phyloP scores from a whole-genome alignment of 2,113 vertebrate genomes.

The Riparia riparia region DNA sequence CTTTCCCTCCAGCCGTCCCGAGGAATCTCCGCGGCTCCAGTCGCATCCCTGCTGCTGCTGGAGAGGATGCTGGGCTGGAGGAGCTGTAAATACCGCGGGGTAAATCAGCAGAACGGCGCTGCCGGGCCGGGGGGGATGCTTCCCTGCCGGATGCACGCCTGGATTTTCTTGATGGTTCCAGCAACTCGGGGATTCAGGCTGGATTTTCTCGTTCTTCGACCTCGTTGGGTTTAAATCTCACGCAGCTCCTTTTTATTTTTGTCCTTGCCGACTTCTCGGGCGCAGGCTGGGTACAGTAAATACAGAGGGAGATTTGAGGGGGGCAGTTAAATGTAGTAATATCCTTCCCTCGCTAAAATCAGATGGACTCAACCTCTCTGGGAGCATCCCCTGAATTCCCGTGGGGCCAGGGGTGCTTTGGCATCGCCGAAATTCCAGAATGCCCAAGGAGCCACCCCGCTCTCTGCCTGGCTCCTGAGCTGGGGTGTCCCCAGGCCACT shows the following conservation, averaged over 20 bases:
- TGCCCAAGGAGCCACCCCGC: accelerated
- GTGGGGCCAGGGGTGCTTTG: background rate
- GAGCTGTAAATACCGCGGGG: background rate
- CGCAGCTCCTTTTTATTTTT: background rate
- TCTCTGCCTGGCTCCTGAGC: background rate
- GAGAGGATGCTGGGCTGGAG: background rate
- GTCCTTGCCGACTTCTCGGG: background rate
- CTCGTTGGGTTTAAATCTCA: background rate
- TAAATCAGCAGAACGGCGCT: background rate
- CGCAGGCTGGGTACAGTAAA: background rate
- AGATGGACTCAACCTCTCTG: background rate
- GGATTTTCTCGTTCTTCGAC: background rate
- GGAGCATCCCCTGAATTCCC: background rate
- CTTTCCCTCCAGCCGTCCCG: background rate
- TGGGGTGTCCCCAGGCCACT: background rate
- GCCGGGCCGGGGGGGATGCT: background rate
- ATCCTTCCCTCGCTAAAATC: background rate
- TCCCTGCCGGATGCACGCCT: background rate
- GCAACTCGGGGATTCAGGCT: background rate
- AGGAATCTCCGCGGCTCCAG: background rate
- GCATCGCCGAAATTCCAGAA: background rate
- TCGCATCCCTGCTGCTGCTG: background rate
- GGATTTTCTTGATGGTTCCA: background rate
- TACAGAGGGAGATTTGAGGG: background rate
- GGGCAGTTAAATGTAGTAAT: accelerated